Evolutionary conservation across 2,797 vertebrate species (phyloP).

Genomic region (Cygnus olor): DNA sequence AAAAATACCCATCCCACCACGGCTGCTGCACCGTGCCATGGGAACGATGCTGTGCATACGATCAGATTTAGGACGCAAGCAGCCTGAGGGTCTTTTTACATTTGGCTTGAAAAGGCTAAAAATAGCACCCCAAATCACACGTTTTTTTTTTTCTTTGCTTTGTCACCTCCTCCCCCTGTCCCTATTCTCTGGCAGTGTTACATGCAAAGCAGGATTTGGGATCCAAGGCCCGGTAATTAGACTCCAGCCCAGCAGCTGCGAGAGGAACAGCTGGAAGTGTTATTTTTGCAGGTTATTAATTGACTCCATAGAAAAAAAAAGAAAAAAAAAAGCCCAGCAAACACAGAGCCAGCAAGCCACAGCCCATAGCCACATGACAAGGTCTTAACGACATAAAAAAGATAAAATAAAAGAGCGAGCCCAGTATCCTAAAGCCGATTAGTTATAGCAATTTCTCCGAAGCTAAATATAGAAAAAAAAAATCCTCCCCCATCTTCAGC

Average conservation of each 20-base stretch:
- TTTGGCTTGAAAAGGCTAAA: conserved; percentile 63
- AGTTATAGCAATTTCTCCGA: conserved; percentile 55
- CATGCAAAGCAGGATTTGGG: conserved; percentile 16
- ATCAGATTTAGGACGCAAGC: conserved; percentile 49
- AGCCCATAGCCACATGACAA: conserved; percentile 10
- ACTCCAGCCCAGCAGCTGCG: conserved; percentile 1
- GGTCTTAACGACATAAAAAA: conserved; percentile 37
- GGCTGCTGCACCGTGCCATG: background rate
- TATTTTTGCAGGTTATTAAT: conserved; percentile 47
- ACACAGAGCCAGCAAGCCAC: background rate
- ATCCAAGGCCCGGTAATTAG: conserved; percentile 13
- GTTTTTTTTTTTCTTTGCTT: background rate
- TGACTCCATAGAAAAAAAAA: background rate
- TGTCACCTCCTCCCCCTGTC: background rate
- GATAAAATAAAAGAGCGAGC: conserved; percentile 33
- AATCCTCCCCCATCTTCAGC: conserved; percentile 35
- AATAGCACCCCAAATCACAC: conserved; percentile 22
- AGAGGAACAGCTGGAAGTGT: conserved; percentile 50
- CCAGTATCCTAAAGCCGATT: conserved; percentile 19
- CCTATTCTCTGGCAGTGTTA: conserved; percentile 1
- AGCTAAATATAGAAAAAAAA: conserved; percentile 53
- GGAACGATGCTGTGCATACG: background rate
- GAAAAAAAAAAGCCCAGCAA: background rate
- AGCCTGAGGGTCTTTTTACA: conserved; percentile 43
- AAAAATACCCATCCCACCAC: background rate